A percentile compares a stretch with the other conserved stretches of the same genome.
Evolutionary conservation across 1,140 invertebrate genomes (phyloP).

Genomic region (Brachionus koreanus): DNA sequence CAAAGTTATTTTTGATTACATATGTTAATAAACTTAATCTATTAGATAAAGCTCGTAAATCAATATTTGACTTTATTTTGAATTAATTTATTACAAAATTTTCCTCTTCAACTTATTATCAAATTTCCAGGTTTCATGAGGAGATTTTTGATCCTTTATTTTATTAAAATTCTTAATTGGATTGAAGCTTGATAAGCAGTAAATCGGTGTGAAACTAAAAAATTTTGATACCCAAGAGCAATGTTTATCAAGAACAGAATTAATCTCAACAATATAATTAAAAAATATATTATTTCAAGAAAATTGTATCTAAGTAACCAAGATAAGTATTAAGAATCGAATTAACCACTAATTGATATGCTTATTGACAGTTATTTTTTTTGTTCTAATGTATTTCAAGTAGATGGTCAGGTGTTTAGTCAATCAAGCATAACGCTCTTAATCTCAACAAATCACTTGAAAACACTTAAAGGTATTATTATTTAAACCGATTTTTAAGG

Average conservation of each 20-base stretch:
- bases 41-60: neutral
- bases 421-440: conserved; percentile 23
- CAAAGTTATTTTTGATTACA: neutral
- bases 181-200: neutral
- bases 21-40: neutral
- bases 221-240: neutral
- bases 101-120: neutral
- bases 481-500: neutral
- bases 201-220: neutral
- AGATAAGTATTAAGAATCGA: neutral
- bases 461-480: conserved; percentile 6
- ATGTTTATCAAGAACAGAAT: neutral
- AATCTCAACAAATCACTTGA: conserved; percentile 8
- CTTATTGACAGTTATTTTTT: neutral
- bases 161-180: neutral
- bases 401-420: conserved; percentile 22
- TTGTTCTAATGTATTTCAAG: conserved; percentile 1
- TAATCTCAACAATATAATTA: neutral
- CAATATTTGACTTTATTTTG: neutral
- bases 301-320: neutral
- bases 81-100: neutral
- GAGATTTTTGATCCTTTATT: neutral
- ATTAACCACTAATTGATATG: conserved; percentile 3
- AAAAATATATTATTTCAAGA: neutral
- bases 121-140: neutral